Evolutionary conservation across 2,113 vertebrate genomes (phyloP).

Genomic region (Gymnocephalus cernua): DNA sequence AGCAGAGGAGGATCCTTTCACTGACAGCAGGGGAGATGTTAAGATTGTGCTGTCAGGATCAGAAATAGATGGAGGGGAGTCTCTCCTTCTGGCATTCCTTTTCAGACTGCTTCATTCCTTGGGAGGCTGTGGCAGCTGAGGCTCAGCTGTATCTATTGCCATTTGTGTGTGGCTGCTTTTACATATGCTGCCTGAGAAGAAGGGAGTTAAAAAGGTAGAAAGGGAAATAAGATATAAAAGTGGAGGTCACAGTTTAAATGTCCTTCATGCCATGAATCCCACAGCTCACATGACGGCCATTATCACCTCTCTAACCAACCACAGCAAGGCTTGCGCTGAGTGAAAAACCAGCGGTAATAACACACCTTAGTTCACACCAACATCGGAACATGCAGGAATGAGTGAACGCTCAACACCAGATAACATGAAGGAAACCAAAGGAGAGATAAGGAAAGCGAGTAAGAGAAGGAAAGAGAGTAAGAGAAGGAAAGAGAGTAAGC

Average conservation of each 20-base stretch:
- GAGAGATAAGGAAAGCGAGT: no score
- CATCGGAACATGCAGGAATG: constrained; percentile 8
- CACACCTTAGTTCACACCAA: constrained; percentile 29
- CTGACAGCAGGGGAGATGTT: constrained; percentile 41
- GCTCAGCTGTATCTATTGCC: constrained; percentile 41
- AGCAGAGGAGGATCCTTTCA: constrained; percentile 57
- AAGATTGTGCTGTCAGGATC: constrained; percentile 62
- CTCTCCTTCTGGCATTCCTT: constrained; percentile 53
- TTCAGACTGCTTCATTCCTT: constrained; percentile 12
- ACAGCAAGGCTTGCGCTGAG: constrained; percentile 15
- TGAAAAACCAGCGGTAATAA: constrained; percentile 21
- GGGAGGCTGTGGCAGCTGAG: constrained; percentile 40
- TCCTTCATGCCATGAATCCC: constrained; percentile 34
- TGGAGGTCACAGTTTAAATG: constrained; percentile 45
- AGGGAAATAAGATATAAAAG: constrained; percentile 13
- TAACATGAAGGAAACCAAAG: background rate
- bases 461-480: no score
- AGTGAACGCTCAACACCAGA: background rate
- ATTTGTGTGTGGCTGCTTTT: constrained; percentile 14
- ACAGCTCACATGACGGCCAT: constrained; percentile 46
- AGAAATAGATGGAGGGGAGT: constrained; percentile 67
- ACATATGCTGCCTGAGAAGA: constrained; percentile 12
- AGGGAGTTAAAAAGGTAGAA: background rate
- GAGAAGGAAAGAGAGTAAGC: background rate
- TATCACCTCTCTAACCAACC: constrained; percentile 49